Evolutionary conservation across 2,797 vertebrate species (phyloP).

Genomic region (Macropus fuliginosus): DNA sequence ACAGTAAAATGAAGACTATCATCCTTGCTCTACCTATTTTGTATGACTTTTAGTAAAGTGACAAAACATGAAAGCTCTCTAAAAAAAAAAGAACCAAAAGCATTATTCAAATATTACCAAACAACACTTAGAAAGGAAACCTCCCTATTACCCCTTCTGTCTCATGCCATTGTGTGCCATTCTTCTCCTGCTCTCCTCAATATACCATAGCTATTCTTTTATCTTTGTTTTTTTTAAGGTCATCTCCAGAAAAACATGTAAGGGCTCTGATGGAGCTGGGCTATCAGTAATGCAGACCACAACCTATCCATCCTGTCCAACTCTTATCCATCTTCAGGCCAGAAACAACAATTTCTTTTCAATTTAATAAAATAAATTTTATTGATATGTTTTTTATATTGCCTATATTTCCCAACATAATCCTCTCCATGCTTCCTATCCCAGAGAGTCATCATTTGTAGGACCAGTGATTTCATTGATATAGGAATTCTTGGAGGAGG

Average conservation of each 20-base stretch:
- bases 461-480: background rate
- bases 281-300: background rate
- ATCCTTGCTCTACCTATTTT: background rate
- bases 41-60: background rate
- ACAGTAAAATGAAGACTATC: background rate
- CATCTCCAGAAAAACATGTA: background rate
- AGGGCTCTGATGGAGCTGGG: background rate
- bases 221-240: background rate
- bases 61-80: background rate
- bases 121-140: background rate
- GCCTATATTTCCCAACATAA: background rate
- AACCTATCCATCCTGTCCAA: background rate
- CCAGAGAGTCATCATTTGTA: background rate
- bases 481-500: background rate
- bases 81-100: background rate
- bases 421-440: background rate
- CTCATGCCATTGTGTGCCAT: background rate
- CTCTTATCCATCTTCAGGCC: background rate
- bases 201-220: background rate
- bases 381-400: background rate
- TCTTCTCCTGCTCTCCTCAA: background rate
- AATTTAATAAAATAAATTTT: background rate
- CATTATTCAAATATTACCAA: background rate
- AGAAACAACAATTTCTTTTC: background rate
- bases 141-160: accelerated